Evolutionary conservation across 1,140 invertebrate species (phyloP).

Genomic region (Pogonomyrmex californicus): DNA sequence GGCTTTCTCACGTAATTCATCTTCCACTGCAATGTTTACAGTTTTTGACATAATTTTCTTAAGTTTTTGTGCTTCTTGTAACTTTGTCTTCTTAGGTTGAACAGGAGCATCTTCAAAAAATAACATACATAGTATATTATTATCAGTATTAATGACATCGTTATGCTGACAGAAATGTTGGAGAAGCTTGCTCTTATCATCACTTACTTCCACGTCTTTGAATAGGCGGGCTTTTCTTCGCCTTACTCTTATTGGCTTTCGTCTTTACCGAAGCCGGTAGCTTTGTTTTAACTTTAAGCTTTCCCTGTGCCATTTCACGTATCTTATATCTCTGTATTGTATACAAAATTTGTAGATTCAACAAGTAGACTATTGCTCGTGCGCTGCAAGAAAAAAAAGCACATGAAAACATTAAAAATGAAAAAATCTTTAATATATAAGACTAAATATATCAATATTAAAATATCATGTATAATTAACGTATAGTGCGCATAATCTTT

Average conservation of each 20-base stretch:
- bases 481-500: not conserved
- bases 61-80: slow-evolving; percentile 88
- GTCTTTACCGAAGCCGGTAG: slow-evolving; percentile 84
- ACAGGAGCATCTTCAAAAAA: slow-evolving; percentile 88
- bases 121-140: slow-evolving; percentile 13
- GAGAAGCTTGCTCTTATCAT: slow-evolving; percentile 29
- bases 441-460: not conserved
- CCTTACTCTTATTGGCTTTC: slow-evolving; percentile 81
- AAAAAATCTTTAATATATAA: not conserved
- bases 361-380: not conserved
- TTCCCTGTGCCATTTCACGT: slow-evolving; percentile 88
- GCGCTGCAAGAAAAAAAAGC: not conserved
- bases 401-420: not conserved
- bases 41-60: slow-evolving; percentile 89
- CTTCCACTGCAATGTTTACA: slow-evolving; percentile 89
- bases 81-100: slow-evolving; percentile 88
- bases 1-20: slow-evolving; percentile 88
- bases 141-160: slow-evolving; percentile 15
- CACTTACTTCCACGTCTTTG: slow-evolving; percentile 87
- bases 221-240: slow-evolving; percentile 82
- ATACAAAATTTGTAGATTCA: not conserved
- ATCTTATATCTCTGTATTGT: not conserved
- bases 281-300: slow-evolving; percentile 88
- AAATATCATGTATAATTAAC: not conserved
- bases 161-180: not conserved